Evolutionary conservation across 2,888 invertebrate species (phyloP).

Genomic region (Drosophila ustulata): DNA sequence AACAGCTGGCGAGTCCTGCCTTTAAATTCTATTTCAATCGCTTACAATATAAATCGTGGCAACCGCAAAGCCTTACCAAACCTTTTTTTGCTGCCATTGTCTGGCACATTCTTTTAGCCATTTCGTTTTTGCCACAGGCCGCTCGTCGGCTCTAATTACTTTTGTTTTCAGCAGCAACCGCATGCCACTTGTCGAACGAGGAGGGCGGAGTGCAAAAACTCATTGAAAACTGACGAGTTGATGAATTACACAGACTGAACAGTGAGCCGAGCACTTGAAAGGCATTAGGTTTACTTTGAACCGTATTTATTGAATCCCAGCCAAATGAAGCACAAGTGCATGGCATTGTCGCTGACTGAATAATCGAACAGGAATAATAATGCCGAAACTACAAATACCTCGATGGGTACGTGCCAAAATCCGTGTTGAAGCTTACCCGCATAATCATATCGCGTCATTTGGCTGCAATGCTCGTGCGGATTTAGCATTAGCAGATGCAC

Average conservation of each 20-base stretch:
- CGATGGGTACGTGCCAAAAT: background rate
- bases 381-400: background rate
- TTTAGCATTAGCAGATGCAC: slow-evolving; percentile 17
- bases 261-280: slow-evolving; percentile 21
- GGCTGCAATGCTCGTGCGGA: background rate
- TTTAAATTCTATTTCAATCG: slow-evolving; percentile 4
- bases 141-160: slow-evolving; percentile 55
- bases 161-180: slow-evolving; percentile 51
- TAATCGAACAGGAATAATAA: slow-evolving; percentile 27
- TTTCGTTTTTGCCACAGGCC: slow-evolving; percentile 29
- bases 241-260: slow-evolving; percentile 45
- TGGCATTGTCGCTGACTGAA: slow-evolving; percentile 25
- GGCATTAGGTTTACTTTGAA: slow-evolving; percentile 35
- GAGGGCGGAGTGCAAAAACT: slow-evolving; percentile 7
- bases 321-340: slow-evolving; percentile 49
- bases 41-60: slow-evolving; percentile 18
- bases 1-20: background rate
- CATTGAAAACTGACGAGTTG: slow-evolving; percentile 55
- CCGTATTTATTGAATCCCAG: slow-evolving; percentile 60
- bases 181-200: slow-evolving; percentile 17
- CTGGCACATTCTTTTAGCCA: slow-evolving; percentile 40
- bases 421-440: background rate
- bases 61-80: slow-evolving; percentile 42
- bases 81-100: slow-evolving; percentile 38
- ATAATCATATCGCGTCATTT: slow-evolving; percentile 9